A percentile compares a stretch with the other conserved stretches of the same genome.
These are phyloP conservation scores for Sceloporus tristichus DNA, from an alignment of 2,113 vertebrate genomes.

Conservation along the genomic window DNA sequence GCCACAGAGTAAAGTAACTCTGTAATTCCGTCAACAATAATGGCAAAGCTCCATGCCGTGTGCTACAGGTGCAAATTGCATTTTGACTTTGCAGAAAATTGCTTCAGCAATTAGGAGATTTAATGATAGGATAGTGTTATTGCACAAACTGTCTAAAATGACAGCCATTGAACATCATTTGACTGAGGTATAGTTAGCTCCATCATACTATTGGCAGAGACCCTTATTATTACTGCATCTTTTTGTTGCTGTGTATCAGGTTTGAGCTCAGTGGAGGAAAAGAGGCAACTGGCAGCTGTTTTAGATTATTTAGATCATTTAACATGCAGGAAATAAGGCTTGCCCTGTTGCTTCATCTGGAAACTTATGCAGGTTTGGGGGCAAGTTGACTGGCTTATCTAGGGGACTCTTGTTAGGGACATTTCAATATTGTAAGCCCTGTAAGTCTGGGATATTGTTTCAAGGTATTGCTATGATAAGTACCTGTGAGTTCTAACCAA, in stretches of 20 bases:
- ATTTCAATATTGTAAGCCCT: background rate
- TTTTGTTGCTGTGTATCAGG: background rate
- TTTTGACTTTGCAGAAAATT: slow-evolving; percentile 8
- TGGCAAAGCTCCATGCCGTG: background rate
- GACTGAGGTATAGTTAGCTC: background rate
- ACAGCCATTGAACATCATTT: background rate
- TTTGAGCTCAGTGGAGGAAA: background rate
- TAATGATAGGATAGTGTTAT: background rate
- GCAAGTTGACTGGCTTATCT: background rate
- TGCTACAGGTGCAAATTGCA: slow-evolving; percentile 6
- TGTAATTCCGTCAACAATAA: background rate
- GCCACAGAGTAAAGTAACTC: background rate
- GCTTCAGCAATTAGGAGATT: background rate
- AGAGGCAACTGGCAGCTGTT: background rate
- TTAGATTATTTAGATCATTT: background rate
- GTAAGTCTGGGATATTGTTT: background rate
- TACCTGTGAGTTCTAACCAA: background rate
- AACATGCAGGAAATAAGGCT: background rate
- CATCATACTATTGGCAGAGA: background rate
- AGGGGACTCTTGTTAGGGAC: background rate
- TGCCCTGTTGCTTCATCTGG: background rate
- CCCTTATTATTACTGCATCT: background rate
- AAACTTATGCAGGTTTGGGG: background rate
- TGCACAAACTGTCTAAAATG: background rate
- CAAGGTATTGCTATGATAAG: background rate